Base-by-base conservation (phyloP, 1,140 invertebrate species). In the Leptestheria dahalacensis region DNA sequence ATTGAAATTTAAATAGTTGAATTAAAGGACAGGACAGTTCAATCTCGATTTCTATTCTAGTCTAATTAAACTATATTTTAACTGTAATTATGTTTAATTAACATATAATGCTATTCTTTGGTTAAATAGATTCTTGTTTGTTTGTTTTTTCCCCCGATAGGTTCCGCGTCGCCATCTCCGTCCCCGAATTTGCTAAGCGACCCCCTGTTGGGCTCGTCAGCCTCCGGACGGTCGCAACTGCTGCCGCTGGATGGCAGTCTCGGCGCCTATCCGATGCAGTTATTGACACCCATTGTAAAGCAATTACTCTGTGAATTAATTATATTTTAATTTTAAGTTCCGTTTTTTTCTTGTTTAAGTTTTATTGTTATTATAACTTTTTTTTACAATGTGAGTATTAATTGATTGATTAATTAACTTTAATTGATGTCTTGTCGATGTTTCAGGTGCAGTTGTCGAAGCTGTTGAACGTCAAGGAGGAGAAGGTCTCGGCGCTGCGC, bases 251-350 rank as follows among this genome's bases (percentile, higher is more conserved):
- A 77, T 58, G 76, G 75, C 23, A 77, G 71, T 50, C 77, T 88
- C 61, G 87, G 88, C 57, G 84, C 83, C 46, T 96, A 90, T 75
- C 88, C 91, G 1, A 77, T 86, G 50, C 84, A 85, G 66, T 78
- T 94, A 59, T 73, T 96, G 12, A 86, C 92, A 67, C 79, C 85
- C 62, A 84, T 96, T 74, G 88, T 95, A 58, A 74, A n/a, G n/a
- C n/a, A n/a, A n/a, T n/a, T n/a, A n/a, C n/a, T n/a, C n/a, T n/a
- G n/a, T n/a, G n/a, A n/a, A n/a, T n/a, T n/a, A n/a, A n/a, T n/a
- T n/a, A n/a, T n/a, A n/a, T n/a, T n/a, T n/a, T n/a, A n/a, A n/a
- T n/a, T n/a, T n/a, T n/a, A n/a, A n/a, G n/a, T n/a, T n/a, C n/a
- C n/a, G n/a, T n/a, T n/a, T n/a, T n/a, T n/a, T n/a, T n/a, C n/a